phyloP scores from a whole-genome alignment of 2,113 vertebrate genomes.

The Zosterops lateralis region DNA sequence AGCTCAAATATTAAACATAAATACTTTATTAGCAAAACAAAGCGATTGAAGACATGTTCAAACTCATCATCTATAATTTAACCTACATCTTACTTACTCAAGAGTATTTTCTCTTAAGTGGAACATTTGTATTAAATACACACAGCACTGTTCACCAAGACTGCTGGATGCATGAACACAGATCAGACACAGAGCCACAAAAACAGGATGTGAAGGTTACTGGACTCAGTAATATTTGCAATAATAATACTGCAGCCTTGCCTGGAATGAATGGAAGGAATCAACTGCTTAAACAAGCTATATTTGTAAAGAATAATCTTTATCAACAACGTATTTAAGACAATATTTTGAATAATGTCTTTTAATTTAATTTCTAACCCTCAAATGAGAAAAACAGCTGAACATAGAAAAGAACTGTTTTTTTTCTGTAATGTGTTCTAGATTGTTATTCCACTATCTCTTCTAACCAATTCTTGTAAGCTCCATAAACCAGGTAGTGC shows the following conservation, averaged over 20 bases:
- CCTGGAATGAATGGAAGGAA: neutral
- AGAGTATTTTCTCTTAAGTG: neutral
- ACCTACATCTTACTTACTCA: neutral
- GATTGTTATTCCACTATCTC: neutral
- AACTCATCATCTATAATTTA: neutral
- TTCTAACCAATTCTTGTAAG: neutral
- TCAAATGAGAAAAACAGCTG: neutral
- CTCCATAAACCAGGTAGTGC: neutral
- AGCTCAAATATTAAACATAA: neutral
- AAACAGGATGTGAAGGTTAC: neutral
- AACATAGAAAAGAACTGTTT: fast-evolving
- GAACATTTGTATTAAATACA: neutral
- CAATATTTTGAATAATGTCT: neutral
- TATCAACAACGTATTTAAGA: neutral
- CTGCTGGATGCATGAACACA: neutral
- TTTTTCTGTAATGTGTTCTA: neutral
- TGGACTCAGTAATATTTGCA: neutral
- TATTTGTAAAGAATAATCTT: neutral
- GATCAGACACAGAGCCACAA: neutral
- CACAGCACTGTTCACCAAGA: neutral
- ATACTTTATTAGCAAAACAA: neutral
- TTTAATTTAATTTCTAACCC: neutral
- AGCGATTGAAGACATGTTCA: neutral
- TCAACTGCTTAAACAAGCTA: neutral
- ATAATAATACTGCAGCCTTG: neutral